These are phyloP conservation scores for Tetragonula clypearis DNA, from an alignment of 1,140 invertebrate genomes.

Conservation along the genomic window DNA sequence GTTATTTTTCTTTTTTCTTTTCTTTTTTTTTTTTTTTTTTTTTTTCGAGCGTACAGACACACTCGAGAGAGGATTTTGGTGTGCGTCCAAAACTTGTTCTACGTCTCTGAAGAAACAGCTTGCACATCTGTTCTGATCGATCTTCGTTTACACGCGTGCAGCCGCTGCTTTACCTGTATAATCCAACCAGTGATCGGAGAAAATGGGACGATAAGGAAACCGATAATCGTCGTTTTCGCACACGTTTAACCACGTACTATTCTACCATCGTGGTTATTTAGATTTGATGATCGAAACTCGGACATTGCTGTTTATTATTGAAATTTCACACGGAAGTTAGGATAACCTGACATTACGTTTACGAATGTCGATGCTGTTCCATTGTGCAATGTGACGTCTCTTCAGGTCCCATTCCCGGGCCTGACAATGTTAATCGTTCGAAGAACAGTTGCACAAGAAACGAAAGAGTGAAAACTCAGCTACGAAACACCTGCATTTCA, in stretches of 20 bases:
- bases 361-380: neutral
- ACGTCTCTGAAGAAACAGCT: slow-evolving; percentile 30
- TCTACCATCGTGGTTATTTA: neutral
- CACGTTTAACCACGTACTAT: neutral
- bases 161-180: slow-evolving; percentile 11
- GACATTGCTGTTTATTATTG: neutral
- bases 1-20: slow-evolving; percentile 22
- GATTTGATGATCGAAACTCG: neutral
- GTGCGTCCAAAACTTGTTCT: slow-evolving; percentile 50
- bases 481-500: slow-evolving; percentile 51
- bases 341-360: too few relatives aligned
- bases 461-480: slow-evolving; percentile 29
- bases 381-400: neutral
- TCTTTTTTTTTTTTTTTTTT: neutral
- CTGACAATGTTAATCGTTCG: neutral
- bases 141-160: slow-evolving; percentile 13
- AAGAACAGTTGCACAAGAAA: slow-evolving; percentile 14
- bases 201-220: slow-evolving; percentile 32
- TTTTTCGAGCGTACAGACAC: slow-evolving; percentile 3
- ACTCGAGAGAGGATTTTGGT: slow-evolving; percentile 44
- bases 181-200: neutral
- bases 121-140: slow-evolving; percentile 52
- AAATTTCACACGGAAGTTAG: neutral
- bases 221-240: neutral
- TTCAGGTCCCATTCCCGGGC: neutral